These are phyloP conservation scores for Uropsilus gracilis DNA, from an alignment of 2,113 vertebrate genomes.

Conservation along the genomic window DNA sequence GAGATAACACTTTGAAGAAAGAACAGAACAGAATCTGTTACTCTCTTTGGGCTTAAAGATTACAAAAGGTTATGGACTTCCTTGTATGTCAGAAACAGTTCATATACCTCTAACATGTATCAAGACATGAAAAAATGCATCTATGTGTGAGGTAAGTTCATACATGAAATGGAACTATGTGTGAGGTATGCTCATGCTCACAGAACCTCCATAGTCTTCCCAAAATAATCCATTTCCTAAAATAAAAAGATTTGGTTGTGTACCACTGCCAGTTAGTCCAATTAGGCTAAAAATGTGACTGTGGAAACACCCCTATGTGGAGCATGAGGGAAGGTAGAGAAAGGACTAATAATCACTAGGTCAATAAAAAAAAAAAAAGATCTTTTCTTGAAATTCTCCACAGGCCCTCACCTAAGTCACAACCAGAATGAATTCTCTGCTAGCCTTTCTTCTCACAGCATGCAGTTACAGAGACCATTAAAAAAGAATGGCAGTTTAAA, in stretches of 20 bases:
- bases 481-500: slow-evolving; percentile 65
- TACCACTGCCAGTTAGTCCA: neutral
- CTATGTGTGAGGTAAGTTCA: neutral
- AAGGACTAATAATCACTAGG: slow-evolving; percentile 21
- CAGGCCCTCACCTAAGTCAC: slow-evolving; percentile 24
- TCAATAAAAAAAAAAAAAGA: slow-evolving; percentile 50
- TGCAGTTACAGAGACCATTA: slow-evolving; percentile 46
- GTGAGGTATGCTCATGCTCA: neutral
- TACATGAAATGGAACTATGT: neutral
- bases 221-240: neutral
- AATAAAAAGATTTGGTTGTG: neutral
- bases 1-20: neutral
- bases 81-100: neutral
- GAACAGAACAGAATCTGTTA: neutral
- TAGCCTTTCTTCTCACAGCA: slow-evolving; percentile 39
- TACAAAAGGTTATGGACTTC: neutral
- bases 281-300: slow-evolving; percentile 26
- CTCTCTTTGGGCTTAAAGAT: neutral
- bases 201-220: neutral
- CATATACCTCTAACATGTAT: neutral
- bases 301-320: neutral
- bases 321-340: neutral
- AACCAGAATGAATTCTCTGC: slow-evolving; percentile 6
- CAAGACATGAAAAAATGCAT: neutral
- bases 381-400: neutral